Conservation (phyloP, 2,888 invertebrate species). For the Seira ritae region DNA sequence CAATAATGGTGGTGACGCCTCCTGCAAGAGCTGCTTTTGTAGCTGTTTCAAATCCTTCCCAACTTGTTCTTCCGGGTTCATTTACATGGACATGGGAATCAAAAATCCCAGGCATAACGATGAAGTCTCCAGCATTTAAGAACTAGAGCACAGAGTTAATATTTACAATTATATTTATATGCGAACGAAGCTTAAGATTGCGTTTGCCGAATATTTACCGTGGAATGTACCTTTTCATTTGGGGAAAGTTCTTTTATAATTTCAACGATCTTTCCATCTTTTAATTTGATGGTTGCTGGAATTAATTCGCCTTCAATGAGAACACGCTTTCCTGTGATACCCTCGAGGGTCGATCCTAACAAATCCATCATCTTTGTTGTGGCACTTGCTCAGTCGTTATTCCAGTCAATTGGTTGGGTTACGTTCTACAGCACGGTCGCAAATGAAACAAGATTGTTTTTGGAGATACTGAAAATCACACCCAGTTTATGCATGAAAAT, state of each 20-base stretch:
- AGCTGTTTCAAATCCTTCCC: conserved; percentile 85
- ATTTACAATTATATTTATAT: no score
- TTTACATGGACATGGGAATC: conserved; percentile 86
- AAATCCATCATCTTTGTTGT: conserved; percentile 22
- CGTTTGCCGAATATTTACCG: no score
- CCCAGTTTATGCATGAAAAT: no score
- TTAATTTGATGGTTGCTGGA: conserved; percentile 80
- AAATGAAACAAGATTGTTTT: no score
- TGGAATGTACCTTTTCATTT: no score
- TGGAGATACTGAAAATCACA: no score
- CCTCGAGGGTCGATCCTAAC: conserved; percentile 27
- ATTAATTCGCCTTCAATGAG: conserved; percentile 78
- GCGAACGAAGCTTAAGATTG: no score
- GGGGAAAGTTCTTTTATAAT: conserved; percentile 75
- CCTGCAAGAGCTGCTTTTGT: conserved; percentile 85
- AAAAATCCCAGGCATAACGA: conserved; percentile 83
- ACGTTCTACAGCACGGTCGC: no score
- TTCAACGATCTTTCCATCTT: conserved; percentile 79
- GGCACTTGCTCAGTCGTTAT: no score
- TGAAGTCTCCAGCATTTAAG: conserved; percentile 77
- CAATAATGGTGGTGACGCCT: conserved; percentile 84
- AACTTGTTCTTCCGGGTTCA: conserved; percentile 84
- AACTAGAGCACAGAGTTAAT: conserved; percentile 44
- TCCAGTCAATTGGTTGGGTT: no score
- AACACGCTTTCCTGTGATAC: conserved; percentile 74